Percentiles rank a stretch among this genome's conserved stretches.
Conservation (phyloP, 2,113 vertebrate species). For the Ptyas mucosa region DNA sequence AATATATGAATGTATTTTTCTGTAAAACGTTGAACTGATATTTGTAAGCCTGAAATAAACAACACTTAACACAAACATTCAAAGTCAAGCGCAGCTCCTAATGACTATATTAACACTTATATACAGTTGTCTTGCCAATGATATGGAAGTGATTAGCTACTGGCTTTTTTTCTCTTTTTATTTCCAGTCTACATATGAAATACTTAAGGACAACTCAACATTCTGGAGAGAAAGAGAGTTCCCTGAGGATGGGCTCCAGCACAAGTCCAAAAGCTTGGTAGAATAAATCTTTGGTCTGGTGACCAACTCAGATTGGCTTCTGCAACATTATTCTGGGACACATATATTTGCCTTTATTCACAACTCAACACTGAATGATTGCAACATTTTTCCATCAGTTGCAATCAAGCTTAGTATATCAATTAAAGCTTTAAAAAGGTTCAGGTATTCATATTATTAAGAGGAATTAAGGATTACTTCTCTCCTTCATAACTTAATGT, state of each 20-base stretch:
- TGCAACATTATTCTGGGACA: neutral
- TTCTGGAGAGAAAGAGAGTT: neutral
- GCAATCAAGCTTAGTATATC: neutral
- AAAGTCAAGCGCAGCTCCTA: neutral
- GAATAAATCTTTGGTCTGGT: neutral
- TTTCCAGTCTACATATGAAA: neutral
- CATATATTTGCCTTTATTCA: neutral
- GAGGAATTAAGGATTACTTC: neutral
- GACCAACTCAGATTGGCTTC: neutral
- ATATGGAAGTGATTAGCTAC: neutral
- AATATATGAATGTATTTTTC: neutral
- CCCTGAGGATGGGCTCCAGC: neutral
- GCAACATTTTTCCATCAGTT: neutral
- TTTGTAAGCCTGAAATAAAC: neutral
- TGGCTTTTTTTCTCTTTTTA: neutral
- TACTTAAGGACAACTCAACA: neutral
- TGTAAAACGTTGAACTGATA: neutral
- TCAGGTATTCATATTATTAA: neutral
- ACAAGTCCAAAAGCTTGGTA: neutral
- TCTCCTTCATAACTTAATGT: neutral
- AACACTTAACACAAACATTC: neutral
- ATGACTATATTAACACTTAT: neutral
- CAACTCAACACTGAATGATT: slow-evolving; percentile 6
- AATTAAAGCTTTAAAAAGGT: neutral
- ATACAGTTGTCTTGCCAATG: neutral